Conservation (phyloP, 2,888 invertebrate genomes). For the Spilarctia lutea region DNA sequence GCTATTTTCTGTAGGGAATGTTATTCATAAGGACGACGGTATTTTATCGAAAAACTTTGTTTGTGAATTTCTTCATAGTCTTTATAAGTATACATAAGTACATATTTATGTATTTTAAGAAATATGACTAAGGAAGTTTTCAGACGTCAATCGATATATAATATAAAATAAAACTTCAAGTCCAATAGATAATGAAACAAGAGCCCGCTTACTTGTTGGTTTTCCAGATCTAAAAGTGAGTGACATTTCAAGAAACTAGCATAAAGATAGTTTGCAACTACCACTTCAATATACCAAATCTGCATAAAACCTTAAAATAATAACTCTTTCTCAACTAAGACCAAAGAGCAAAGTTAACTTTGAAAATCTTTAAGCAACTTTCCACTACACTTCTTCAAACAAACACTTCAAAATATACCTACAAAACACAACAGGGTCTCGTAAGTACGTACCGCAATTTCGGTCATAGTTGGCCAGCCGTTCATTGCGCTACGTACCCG, state of each 20-base stretch:
- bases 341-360: neutral
- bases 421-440: constrained; percentile 31
- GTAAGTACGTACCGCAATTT: constrained; percentile 45
- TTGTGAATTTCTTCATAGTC: neutral
- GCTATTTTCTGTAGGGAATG: neutral
- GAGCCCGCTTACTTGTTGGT: neutral
- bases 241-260: neutral
- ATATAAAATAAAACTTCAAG: neutral
- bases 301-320: neutral
- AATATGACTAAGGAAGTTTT: neutral
- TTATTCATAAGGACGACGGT: neutral
- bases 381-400: constrained; percentile 2
- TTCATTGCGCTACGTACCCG: constrained; percentile 40
- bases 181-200: neutral
- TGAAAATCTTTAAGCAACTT: neutral
- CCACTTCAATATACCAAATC: neutral
- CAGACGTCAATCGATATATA: neutral
- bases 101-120: neutral
- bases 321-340: neutral
- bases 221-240: neutral
- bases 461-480: constrained; percentile 42
- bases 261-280: neutral
- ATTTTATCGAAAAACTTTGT: neutral
- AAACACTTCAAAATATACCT: constrained; percentile 13
- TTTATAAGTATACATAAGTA: neutral